Base-by-base conservation (phyloP, 1,140 invertebrate species). In the Holcopasites calliopsidis region DNA sequence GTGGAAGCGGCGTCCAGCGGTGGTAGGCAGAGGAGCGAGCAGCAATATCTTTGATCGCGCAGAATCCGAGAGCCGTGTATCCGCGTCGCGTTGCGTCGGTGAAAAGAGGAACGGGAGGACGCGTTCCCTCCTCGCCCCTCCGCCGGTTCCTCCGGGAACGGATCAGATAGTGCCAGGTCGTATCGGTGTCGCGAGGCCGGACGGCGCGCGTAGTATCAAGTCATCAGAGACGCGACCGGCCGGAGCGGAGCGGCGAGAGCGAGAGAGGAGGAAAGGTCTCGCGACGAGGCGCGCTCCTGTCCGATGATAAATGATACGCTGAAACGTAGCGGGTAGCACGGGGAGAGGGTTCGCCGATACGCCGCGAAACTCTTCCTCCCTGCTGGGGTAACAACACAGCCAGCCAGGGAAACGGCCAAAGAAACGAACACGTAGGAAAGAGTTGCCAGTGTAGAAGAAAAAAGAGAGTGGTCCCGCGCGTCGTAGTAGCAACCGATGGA, bases 341-440 rank as follows among this genome's bases (percentile, higher is more conserved):
- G 47, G 69, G 57, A 80, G 68, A 61, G 65, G 47, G 58, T 26
- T 54, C 62, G 73, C 74, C 84, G 76, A 87, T 87, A 76, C 82
- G 79, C 77, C 86, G 84, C 86, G 82, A 87, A 88, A 83, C 85
- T 85, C n/a, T 47, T 87, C 80, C 85, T 86, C 72, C 78, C 76
- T 71, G 82, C 76, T 79, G 77, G 62, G 79, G 77, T 61, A 64
- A 76, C 71, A 66, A 71, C 42, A n/a, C n/a, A n/a, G n/a, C 44
- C 49, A 13, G 28, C 40, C 6, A 26, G 60, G 40, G 28, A 35
- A 55, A 49, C 21, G 47, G 35, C 64, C 57, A 61, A 57, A n/a
- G 38, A 78, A 55, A 79, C 73, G 55, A 74, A 70, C 62, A 61
- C 16, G n/a, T 35, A 28, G 21, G 47, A 55, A 54, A 44, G 26